Evolutionary conservation across 2,113 vertebrate genomes (phyloP).

Genomic region (Dromaius novaehollandiae): DNA sequence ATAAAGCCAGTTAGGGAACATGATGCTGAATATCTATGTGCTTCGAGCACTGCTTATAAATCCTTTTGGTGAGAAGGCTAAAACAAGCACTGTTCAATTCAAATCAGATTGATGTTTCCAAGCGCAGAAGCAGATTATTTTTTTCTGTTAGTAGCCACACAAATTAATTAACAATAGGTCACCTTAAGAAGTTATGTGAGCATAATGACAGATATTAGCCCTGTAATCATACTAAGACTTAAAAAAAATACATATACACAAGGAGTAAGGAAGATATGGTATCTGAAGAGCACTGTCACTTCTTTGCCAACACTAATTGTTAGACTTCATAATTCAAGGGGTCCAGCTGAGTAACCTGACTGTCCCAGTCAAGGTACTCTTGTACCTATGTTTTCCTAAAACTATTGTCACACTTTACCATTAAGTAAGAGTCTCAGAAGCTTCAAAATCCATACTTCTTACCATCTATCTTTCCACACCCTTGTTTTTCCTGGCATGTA

Average conservation of each 20-base stretch:
- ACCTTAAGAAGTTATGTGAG: neutral
- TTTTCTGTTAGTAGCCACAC: neutral
- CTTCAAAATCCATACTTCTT: slow-evolving; percentile 17
- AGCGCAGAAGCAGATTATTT: neutral
- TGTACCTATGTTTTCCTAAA: neutral
- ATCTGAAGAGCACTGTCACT: neutral
- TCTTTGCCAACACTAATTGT: neutral
- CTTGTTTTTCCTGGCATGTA: slow-evolving; percentile 65
- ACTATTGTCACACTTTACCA: neutral
- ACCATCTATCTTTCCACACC: slow-evolving; percentile 12
- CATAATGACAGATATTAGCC: fast-evolving
- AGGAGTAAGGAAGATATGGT: neutral
- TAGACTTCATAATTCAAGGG: neutral
- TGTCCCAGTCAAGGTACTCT: neutral
- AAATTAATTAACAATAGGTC: neutral
- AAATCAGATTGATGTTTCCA: neutral
- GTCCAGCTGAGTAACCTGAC: neutral
- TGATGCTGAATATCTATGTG: fast-evolving
- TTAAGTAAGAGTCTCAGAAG: neutral
- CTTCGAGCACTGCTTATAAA: neutral
- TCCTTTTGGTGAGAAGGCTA: neutral
- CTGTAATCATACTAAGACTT: neutral
- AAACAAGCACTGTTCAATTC: neutral
- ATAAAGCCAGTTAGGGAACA: neutral
- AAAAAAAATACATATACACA: too few species aligned